Percentiles rank a stretch among this genome's conserved stretches.
Evolutionary conservation across 2,113 vertebrate species (phyloP).

Genomic region (Psilopsiagon aurifrons): DNA sequence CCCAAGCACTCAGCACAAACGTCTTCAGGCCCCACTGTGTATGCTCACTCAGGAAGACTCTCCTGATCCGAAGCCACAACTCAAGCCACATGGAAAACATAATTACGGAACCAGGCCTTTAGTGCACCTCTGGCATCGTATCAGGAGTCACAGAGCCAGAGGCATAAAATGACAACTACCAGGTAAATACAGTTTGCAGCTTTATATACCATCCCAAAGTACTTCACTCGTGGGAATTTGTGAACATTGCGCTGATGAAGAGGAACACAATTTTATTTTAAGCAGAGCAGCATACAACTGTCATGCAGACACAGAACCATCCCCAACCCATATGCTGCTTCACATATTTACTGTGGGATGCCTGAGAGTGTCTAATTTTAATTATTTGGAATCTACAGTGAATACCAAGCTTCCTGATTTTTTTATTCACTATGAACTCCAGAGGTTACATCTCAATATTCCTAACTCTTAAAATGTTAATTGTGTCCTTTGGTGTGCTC

Average conservation of each 20-base stretch:
- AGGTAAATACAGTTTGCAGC: not conserved
- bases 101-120: not conserved
- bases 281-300: not conserved
- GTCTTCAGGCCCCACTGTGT: not conserved
- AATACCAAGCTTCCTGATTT: not conserved
- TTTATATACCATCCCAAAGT: not conserved
- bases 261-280: constrained; percentile 8
- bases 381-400: not conserved
- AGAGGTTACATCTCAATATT: not conserved
- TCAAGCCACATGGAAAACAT: not conserved
- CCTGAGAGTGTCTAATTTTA: not conserved
- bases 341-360: constrained; percentile 17
- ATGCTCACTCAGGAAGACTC: not conserved
- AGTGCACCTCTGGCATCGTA: not conserved
- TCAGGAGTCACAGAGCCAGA: not conserved
- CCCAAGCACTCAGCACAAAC: not conserved
- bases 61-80: not conserved
- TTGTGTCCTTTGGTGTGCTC: not conserved
- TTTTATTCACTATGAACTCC: not conserved
- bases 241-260: not conserved
- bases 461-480: not conserved
- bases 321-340: not conserved
- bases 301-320: not conserved
- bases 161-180: not conserved
- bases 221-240: not conserved